Evolutionary conservation across 2,888 invertebrate genomes (phyloP).

Genomic region (Coremacera marginata): DNA sequence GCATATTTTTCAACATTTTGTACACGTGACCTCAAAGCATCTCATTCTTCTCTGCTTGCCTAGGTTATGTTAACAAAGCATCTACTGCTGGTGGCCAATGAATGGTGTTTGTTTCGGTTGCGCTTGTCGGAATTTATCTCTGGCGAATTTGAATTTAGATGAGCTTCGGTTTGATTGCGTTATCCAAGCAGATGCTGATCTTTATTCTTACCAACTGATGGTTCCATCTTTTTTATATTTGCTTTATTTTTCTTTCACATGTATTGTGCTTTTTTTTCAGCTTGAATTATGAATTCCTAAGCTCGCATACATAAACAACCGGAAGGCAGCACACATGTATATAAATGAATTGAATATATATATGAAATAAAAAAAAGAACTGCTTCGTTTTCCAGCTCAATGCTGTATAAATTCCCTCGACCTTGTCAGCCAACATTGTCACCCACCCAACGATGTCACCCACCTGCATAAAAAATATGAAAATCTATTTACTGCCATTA

Average conservation of each 20-base stretch:
- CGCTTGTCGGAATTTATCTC: background rate
- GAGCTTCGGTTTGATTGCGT: conserved; percentile 23
- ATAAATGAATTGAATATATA: background rate
- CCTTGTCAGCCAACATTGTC: background rate
- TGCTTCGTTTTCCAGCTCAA: no score
- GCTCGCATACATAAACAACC: background rate
- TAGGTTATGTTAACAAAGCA: no score
- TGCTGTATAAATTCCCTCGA: no score
- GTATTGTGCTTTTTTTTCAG: background rate
- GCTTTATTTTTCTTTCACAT: background rate
- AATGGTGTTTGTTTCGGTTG: background rate
- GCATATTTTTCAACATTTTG: no score
- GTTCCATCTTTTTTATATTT: background rate
- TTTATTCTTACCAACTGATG: background rate
- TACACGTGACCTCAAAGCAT: background rate
- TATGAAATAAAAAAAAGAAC: no score
- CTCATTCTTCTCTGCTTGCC: no score
- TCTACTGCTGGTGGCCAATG: background rate
- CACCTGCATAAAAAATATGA: background rate
- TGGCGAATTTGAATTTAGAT: conserved; percentile 20
- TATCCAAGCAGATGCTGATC: conserved; percentile 12
- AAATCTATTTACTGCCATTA: conserved; percentile 16
- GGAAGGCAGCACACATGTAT: background rate
- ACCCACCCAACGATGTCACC: background rate
- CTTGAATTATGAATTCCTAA: background rate